Evolutionary conservation across 2,113 vertebrate genomes (phyloP).

Genomic region (Tympanuchus pallidicinctus): DNA sequence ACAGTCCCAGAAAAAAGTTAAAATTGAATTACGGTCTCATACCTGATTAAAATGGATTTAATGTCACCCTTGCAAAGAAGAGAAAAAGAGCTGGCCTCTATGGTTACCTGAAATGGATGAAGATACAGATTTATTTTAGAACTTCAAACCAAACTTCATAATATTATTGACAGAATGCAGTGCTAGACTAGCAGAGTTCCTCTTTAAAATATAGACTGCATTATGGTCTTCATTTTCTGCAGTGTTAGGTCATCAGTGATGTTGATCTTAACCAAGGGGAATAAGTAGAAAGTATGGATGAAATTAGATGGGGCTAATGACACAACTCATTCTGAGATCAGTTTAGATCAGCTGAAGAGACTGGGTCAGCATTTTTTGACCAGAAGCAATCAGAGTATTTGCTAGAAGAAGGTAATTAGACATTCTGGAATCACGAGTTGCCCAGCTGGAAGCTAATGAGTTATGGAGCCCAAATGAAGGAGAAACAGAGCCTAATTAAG

Average conservation of each 20-base stretch:
- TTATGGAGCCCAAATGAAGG: constrained; percentile 62
- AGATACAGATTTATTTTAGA: not conserved
- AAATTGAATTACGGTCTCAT: constrained; percentile 47
- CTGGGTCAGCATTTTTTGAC: constrained; percentile 59
- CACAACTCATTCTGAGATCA: constrained; percentile 50
- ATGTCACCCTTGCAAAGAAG: constrained; percentile 7
- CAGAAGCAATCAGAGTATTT: constrained; percentile 51
- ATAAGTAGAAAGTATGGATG: not conserved
- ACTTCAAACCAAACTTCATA: not conserved
- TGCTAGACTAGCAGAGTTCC: not conserved
- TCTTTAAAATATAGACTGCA: not conserved
- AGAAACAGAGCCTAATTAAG: constrained; percentile 65
- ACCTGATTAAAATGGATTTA: constrained; percentile 55
- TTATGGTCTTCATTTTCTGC: not conserved
- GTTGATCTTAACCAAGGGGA: constrained; percentile 30
- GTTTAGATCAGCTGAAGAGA: constrained; percentile 47
- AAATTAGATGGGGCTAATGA: constrained; percentile 39
- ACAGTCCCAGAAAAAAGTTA: constrained; percentile 22
- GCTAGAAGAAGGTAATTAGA: constrained; percentile 70
- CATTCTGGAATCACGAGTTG: constrained; percentile 48
- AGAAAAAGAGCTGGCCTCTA: not conserved
- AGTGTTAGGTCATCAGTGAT: not conserved
- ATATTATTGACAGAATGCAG: not conserved
- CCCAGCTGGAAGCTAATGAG: constrained; percentile 73
- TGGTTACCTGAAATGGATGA: not conserved